phyloP scores from a whole-genome alignment of 1,140 invertebrate genomes.

The Ectropis grisescens region DNA sequence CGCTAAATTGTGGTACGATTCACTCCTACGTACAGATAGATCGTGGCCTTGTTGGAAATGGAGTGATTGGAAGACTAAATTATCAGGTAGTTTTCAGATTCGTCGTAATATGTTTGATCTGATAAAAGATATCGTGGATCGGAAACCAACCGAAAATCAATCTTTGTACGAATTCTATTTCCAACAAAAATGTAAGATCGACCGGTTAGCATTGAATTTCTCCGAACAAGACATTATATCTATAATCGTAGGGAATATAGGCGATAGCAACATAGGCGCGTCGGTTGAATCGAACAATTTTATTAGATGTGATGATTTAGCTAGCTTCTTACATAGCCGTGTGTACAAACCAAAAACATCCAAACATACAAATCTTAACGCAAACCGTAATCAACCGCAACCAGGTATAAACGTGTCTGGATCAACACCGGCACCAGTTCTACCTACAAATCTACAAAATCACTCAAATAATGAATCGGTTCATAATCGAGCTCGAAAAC shows the following conservation, averaged over 20 bases:
- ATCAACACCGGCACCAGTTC: no score
- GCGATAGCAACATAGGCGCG: conserved; percentile 8
- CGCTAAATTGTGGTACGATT: conserved; percentile 19
- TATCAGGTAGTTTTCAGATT: conserved; percentile 8
- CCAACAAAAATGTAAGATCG: conserved; percentile 1
- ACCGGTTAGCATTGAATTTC: conserved; percentile 2
- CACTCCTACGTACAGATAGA: conserved; percentile 8
- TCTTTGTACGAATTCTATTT: conserved; percentile 10
- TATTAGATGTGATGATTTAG: conserved; percentile 6
- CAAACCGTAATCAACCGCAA: no score
- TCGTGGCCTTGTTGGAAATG: conserved; percentile 13
- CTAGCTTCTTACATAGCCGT: neutral
- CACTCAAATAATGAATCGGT: no score
- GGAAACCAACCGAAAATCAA: conserved; percentile 13
- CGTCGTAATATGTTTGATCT: conserved; percentile 13
- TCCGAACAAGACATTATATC: conserved; percentile 12
- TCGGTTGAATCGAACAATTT: conserved; percentile 15
- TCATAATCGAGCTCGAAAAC: no score
- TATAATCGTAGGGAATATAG: conserved; percentile 14
- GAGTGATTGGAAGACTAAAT: conserved; percentile 9
- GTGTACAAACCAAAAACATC: no score
- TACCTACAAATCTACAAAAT: neutral
- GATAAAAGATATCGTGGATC: conserved; percentile 9
- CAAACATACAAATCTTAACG: no score
- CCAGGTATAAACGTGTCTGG: no score